Evolutionary conservation across 2,113 vertebrate species (phyloP).

Genomic region (Ctenodactylus gundi): DNA sequence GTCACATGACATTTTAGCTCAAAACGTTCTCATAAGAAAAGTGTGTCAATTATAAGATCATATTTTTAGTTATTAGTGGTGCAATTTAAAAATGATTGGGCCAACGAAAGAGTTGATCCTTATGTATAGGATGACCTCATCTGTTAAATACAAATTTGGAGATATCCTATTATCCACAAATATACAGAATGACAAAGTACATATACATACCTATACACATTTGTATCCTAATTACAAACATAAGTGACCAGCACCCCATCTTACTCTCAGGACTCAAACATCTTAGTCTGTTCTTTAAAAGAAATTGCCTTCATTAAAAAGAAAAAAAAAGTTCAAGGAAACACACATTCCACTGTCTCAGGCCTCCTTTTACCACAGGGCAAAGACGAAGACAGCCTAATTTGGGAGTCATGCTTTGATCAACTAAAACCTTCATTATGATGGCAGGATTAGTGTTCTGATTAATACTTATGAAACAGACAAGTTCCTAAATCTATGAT

Average conservation of each 20-base stretch:
- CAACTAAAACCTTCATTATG: not conserved
- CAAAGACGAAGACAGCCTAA: not conserved
- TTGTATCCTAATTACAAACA: not conserved
- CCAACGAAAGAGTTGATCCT: not conserved
- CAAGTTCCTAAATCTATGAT: not conserved
- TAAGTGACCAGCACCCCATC: not conserved
- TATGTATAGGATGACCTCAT: not conserved
- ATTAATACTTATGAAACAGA: slow-evolving; percentile 9
- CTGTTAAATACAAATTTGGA: not conserved
- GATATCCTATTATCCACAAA: not conserved
- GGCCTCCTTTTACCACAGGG: not conserved
- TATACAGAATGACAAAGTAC: slow-evolving; percentile 16
- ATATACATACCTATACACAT: not conserved
- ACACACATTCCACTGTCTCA: not conserved
- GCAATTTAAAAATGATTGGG: not conserved
- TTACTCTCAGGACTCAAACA: slow-evolving; percentile 21
- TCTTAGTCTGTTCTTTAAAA: slow-evolving; percentile 5
- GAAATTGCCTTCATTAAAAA: not conserved
- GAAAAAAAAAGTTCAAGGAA: not conserved
- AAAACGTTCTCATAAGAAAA: slow-evolving; percentile 14
- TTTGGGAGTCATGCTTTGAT: not conserved
- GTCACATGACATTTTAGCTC: not conserved
- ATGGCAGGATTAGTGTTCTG: not conserved
- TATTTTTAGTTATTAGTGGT: not conserved
- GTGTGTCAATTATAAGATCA: not conserved